Evolutionary conservation across 2,113 vertebrate genomes (phyloP).

Genomic region (Pituophis catenifer): DNA sequence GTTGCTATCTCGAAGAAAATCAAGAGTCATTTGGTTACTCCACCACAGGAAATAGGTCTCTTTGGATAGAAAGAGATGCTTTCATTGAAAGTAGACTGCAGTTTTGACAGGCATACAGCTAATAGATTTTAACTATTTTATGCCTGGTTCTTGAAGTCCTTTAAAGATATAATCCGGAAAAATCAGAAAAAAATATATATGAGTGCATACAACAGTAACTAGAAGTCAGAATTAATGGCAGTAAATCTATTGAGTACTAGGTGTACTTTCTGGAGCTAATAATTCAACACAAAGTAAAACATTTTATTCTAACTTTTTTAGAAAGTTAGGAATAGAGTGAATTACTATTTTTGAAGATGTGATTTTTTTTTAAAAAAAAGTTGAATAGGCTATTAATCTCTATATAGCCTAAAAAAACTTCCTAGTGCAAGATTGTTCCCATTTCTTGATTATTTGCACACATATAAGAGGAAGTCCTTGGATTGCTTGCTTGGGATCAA

Average conservation of each 20-base stretch:
- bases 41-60: neutral
- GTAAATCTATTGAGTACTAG: neutral
- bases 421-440: neutral
- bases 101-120: neutral
- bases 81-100: neutral
- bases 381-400: neutral
- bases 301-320: neutral
- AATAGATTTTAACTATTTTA: neutral
- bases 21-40: neutral
- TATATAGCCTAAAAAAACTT: neutral
- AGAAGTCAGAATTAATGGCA: neutral
- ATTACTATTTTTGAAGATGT: neutral
- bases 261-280: neutral
- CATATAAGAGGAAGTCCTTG: neutral
- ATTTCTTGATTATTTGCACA: neutral
- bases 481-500: neutral
- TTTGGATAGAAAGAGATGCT: constrained; percentile 14
- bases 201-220: neutral
- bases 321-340: neutral
- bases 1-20: constrained; percentile 10
- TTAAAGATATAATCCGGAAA: neutral
- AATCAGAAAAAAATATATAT: neutral
- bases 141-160: neutral
- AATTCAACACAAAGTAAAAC: neutral
- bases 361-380: neutral